Percentiles rank a stretch among this genome's conserved stretches.
Evolutionary conservation across 2,888 invertebrate genomes (phyloP).

Genomic region (Tetragnatha montana): DNA sequence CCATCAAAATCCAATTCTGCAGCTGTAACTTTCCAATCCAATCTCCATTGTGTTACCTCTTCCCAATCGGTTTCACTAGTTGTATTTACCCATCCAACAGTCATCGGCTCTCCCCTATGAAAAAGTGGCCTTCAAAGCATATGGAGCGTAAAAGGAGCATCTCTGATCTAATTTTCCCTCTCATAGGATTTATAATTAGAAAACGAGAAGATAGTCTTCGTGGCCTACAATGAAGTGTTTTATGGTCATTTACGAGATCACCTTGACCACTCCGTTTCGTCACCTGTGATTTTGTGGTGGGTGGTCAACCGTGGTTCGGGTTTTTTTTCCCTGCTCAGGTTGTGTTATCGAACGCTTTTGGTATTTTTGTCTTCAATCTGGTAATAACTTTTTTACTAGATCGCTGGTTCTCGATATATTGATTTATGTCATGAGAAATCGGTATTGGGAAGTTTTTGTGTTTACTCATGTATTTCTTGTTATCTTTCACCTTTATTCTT

Average conservation of each 20-base stretch:
- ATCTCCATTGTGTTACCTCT: not conserved
- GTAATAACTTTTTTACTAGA: too few species aligned
- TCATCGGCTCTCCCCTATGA: not conserved
- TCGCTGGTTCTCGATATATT: too few species aligned
- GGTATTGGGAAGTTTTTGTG: too few species aligned
- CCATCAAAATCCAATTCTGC: too few species aligned
- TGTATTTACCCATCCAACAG: slow-evolving; percentile 18
- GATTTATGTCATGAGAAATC: too few species aligned
- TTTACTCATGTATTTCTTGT: too few species aligned
- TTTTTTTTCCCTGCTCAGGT: too few species aligned
- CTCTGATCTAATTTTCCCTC: slow-evolving; percentile 38
- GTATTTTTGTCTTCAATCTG: too few species aligned
- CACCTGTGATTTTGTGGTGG: not conserved
- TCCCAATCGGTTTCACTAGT: slow-evolving; percentile 7
- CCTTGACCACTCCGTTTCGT: not conserved
- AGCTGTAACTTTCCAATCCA: not conserved
- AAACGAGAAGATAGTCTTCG: not conserved
- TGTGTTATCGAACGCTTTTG: too few species aligned
- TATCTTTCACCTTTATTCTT: too few species aligned
- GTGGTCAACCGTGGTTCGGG: not conserved
- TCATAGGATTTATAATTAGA: slow-evolving; percentile 41
- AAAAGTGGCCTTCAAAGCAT: slow-evolving; percentile 33
- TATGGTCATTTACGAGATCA: slow-evolving; percentile 19
- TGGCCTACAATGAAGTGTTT: slow-evolving; percentile 20
- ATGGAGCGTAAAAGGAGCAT: slow-evolving; percentile 32